Evolutionary conservation across 2,113 vertebrate genomes (phyloP).

Genomic region (Elanus axillaris): DNA sequence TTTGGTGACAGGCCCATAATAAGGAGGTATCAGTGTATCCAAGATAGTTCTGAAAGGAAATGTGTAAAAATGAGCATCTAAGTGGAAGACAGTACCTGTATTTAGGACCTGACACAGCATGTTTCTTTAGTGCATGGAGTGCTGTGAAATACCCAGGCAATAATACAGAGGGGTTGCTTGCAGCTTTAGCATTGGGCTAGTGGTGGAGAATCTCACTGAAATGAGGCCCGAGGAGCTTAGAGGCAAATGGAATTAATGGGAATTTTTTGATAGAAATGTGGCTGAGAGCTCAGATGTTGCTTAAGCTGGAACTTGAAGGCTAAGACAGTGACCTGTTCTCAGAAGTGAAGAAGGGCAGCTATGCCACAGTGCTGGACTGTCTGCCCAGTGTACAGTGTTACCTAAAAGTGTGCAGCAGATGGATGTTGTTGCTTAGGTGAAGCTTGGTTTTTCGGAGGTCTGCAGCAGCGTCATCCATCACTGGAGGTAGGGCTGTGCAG

Average conservation of each 20-base stretch:
- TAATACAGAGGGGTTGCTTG: background rate
- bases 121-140: background rate
- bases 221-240: background rate
- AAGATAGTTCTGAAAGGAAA: conserved; percentile 9
- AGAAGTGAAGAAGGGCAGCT: background rate
- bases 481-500: background rate
- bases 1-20: background rate
- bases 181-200: background rate
- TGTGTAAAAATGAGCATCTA: background rate
- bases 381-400: background rate
- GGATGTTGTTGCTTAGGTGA: background rate
- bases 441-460: background rate
- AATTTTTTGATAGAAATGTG: background rate
- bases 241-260: background rate
- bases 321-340: background rate
- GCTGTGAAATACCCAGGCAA: background rate
- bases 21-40: background rate
- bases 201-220: background rate
- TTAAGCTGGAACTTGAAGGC: background rate
- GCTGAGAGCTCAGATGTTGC: background rate
- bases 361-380: background rate
- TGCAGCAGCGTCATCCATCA: background rate
- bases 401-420: background rate
- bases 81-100: background rate
- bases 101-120: background rate